Conservation (phyloP, 1,140 invertebrate species). For the Laupala kohalensis region DNA sequence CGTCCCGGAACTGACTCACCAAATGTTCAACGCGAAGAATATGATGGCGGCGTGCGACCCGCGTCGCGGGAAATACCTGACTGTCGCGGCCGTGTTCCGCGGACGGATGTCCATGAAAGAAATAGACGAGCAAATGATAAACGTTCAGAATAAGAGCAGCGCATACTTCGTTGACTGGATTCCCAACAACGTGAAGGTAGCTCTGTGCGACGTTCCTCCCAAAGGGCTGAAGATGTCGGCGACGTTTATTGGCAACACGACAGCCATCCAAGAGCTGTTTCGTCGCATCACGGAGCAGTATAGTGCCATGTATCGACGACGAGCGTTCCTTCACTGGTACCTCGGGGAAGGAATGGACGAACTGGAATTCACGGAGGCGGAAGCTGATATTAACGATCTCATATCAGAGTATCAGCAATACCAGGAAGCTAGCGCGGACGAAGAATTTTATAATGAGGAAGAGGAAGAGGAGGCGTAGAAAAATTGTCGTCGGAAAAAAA, state of each 20-base stretch:
- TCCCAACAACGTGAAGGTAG: constrained; percentile 23
- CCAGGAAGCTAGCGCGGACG: neutral
- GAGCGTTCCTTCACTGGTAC: constrained; percentile 66
- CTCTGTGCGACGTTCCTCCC: constrained; percentile 46
- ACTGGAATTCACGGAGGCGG: constrained; percentile 69
- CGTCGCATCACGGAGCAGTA: constrained; percentile 52
- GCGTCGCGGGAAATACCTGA: constrained; percentile 54
- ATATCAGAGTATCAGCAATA: constrained; percentile 75
- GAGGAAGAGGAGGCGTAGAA: neutral
- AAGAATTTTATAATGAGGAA: neutral
- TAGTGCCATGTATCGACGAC: constrained; percentile 59
- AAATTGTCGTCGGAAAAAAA: no score
- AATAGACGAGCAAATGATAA: constrained; percentile 66
- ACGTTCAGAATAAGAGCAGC: constrained; percentile 41
- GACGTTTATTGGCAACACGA: constrained; percentile 58
- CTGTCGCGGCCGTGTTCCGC: constrained; percentile 57
- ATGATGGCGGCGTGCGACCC: constrained; percentile 77
- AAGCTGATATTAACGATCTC: constrained; percentile 67
- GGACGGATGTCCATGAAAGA: constrained; percentile 85
- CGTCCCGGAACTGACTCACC: constrained; percentile 78
- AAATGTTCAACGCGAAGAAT: constrained; percentile 64
- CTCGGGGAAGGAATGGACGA: constrained; percentile 78
- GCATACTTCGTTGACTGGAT: constrained; percentile 43
- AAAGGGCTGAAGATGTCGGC: constrained; percentile 56
- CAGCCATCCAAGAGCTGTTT: constrained; percentile 57